Conservation (phyloP, 2,797 vertebrate genomes). For the Amblyopsis hoosieri region DNA sequence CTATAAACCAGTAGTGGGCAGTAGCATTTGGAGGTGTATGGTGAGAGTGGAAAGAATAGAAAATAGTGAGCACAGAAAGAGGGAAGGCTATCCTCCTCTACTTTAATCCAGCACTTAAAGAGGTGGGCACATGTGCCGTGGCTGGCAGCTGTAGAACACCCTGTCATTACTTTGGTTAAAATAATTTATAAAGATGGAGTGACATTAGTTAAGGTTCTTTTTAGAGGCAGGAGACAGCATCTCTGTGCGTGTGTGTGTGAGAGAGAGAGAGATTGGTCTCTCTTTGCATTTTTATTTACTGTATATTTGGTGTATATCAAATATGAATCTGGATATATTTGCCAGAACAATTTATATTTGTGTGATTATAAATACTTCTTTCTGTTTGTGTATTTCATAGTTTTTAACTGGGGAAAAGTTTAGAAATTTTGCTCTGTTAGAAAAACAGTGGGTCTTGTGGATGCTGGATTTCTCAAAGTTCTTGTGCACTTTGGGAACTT, state of each 20-base stretch:
- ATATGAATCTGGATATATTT: too few species aligned
- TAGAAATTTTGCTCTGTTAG: conserved; percentile 9
- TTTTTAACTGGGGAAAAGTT: background rate
- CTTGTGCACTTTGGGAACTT: conserved; percentile 34
- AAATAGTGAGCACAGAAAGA: background rate
- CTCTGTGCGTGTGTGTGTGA: too few species aligned
- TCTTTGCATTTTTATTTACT: background rate
- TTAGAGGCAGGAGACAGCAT: conserved; percentile 9
- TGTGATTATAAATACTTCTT: too few species aligned
- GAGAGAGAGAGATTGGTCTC: too few species aligned
- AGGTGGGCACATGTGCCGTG: conserved; percentile 82
- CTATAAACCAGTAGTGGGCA: background rate
- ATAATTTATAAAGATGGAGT: conserved; percentile 35
- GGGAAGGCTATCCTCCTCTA: background rate
- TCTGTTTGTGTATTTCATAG: background rate
- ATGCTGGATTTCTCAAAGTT: conserved; percentile 25
- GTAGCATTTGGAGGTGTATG: background rate
- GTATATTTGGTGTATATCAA: background rate
- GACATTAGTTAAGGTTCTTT: conserved; percentile 22
- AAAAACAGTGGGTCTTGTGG: conserved; percentile 8
- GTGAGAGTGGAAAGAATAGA: background rate
- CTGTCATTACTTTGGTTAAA: conserved; percentile 80
- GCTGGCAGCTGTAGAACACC: conserved; percentile 80
- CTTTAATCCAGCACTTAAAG: conserved; percentile 82
- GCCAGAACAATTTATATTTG: too few species aligned